Evolutionary conservation across 1,140 invertebrate species (phyloP), one percentile per base, ranked within the genome.

Genomic region (Drosophila pallidifrons): DNA sequence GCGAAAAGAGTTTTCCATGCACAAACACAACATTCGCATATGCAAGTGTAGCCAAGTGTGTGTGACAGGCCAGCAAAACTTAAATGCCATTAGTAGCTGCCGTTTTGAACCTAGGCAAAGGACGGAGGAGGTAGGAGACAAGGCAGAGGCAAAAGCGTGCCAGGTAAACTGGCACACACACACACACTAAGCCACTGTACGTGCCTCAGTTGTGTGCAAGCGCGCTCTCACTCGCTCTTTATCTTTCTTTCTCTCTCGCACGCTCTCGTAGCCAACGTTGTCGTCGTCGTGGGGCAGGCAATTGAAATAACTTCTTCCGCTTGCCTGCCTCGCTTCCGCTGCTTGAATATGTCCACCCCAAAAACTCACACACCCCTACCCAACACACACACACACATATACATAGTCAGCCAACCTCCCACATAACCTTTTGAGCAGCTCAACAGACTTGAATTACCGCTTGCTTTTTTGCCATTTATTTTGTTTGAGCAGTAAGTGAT

Each of bases 241-340:
- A 28, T 32, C 15, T 38, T 15, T 13, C 35, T 64, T n/a, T 46
- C 41, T 49, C 45, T 10, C 49, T 57, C 16, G 41, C 28, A 20
- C 55, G 4, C 58, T 70, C 28, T 38, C 20, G 38, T n/a, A n/a
- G 38, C 45, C 49, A n/a, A 30, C 41, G 43, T 57, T 55, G 49
- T 43, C 41, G 30, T 65, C 59, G 68, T 59, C 16, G 76, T 69
- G 66, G 77, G 70, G 70, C 79, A 83, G 83, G 83, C 83, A 87
- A 87, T 87, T 87, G 83, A 87, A 87, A 87, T 87, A 87, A 87
- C 83, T 87, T 87, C 83, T 87, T 87, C 83, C 83, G 83, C 83
- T 88, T 88, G 83, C 83, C 83, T 87, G 83, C 83, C 63, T 80
- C 52, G 81, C 80, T 87, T 87, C 83, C 83, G 83, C 83, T 87